Evolutionary conservation across 2,888 invertebrate species (phyloP), one percentile per base, ranked within the genome.

Genomic region (Chymomyza fuscimana): DNA sequence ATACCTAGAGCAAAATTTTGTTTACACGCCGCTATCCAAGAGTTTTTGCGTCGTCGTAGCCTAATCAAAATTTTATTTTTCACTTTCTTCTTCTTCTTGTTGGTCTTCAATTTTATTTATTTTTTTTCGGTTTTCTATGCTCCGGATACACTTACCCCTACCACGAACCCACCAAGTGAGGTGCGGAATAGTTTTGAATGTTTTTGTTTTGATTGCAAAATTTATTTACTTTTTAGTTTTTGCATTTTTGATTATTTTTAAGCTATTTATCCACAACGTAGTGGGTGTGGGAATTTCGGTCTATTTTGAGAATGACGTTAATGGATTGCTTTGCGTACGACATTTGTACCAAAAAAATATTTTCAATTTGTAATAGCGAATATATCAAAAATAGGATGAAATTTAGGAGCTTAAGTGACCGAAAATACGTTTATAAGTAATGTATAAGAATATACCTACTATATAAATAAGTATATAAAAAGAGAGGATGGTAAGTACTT

Each of bases 11-110:
- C 5, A 60, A 50, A 76, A 67, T 65, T 74, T 73, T 82, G 82
- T 86, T 82, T 82, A 82, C 78, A 78, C 70, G 74, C 61, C 67
- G 75, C 50, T 74, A 68, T 86, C 86, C 86, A 83, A 82, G 74
- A 81, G 72, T 75, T 73, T 83, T 73, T 83, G 82, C 82, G 83
- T 76, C 82, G 72, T 36, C 60, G 15, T 84, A 46, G 40, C 40
- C 85, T 72, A 85, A 74, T 79, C 79, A 56, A 65, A 65, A 58
- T 25, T 46, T 46, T 46, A 46, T 46, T 46, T 46, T 46, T 46
- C 40, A 46, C 40, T 46, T 12, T 36, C 36, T 36, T 36, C 32
- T 32, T 32, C 36, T 36, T 36, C 36, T 36, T 32, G 32, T 32
- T 32, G 5, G 32, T 19, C 19, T 19, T 19, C 19, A 19, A 19